A percentile compares a stretch with the other conserved stretches of the same genome.
These are phyloP conservation scores for Ageneiosus marmoratus DNA, from an alignment of 2,113 vertebrate genomes.

Conservation along the genomic window DNA sequence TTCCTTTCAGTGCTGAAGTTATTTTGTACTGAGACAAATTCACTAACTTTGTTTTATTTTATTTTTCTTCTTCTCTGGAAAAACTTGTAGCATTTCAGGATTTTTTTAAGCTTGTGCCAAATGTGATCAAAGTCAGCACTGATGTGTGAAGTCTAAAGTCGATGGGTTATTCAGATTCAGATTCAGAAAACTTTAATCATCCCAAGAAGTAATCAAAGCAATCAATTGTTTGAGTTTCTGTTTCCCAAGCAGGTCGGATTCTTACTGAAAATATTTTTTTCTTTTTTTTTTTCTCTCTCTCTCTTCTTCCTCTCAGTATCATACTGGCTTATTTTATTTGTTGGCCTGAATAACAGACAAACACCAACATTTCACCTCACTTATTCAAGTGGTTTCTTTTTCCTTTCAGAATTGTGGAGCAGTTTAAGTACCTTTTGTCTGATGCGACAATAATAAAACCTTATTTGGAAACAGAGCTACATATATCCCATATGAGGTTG, in stretches of 20 bases:
- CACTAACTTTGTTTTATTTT: not conserved
- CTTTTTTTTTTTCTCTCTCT: too few species aligned
- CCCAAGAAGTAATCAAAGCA: not conserved
- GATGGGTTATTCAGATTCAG: not conserved
- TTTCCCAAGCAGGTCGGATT: conserved; percentile 24
- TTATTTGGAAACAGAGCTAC: not conserved
- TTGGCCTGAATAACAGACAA: not conserved
- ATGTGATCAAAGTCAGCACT: conserved; percentile 33
- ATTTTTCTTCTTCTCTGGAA: not conserved
- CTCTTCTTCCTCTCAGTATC: not conserved
- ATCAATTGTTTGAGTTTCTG: conserved; percentile 18
- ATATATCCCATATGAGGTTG: not conserved
- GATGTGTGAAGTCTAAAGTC: not conserved
- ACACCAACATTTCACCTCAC: not conserved
- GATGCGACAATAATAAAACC: not conserved
- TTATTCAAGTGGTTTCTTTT: conserved; percentile 14
- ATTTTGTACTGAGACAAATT: not conserved
- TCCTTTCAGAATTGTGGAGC: not conserved
- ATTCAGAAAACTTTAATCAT: too few species aligned
- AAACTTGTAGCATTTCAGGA: conserved; percentile 18
- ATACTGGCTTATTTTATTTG: not conserved
- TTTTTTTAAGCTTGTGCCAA: conserved; percentile 36
- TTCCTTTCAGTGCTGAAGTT: conserved; percentile 11
- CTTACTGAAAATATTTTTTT: not conserved
- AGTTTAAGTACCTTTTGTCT: not conserved